Conservation (phyloP, 2,113 vertebrate species). For the Cavia porcellus region DNA sequence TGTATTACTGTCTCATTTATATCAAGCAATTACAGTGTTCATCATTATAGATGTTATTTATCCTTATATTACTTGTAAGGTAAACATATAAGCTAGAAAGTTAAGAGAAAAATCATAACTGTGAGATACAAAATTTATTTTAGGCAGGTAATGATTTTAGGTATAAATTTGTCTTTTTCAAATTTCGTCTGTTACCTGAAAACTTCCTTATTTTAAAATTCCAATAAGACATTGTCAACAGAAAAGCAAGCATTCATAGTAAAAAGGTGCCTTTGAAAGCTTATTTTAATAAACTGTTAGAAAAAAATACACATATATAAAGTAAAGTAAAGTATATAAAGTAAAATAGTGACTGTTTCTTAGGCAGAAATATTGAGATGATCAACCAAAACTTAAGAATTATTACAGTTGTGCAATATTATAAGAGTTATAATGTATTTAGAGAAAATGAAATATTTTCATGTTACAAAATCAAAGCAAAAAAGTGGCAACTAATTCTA, state of each 20-base stretch:
- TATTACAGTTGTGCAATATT: not conserved
- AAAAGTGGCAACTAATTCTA: too few relatives aligned
- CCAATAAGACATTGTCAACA: not conserved
- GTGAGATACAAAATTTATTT: not conserved
- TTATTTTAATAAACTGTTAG: not conserved
- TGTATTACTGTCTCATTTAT: not conserved
- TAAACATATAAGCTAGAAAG: not conserved
- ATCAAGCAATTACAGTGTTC: not conserved
- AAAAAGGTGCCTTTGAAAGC: not conserved
- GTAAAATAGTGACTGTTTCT: not conserved
- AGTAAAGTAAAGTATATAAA: not conserved
- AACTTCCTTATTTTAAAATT: slow-evolving; percentile 15
- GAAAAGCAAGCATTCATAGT: not conserved
- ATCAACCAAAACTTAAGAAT: not conserved
- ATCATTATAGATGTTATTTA: not conserved
- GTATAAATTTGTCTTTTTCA: not conserved
- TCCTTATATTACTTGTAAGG: not conserved
- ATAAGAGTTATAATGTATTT: not conserved
- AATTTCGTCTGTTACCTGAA: not conserved
- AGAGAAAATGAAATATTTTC: not conserved
- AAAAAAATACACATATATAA: not conserved
- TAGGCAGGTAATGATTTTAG: not conserved
- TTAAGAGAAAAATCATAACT: not conserved
- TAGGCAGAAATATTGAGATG: not conserved
- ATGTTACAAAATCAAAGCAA: too few relatives aligned